phyloP scores from a whole-genome alignment of 92 coral and sea anemone species.

The Virgularia gustaviana region DNA sequence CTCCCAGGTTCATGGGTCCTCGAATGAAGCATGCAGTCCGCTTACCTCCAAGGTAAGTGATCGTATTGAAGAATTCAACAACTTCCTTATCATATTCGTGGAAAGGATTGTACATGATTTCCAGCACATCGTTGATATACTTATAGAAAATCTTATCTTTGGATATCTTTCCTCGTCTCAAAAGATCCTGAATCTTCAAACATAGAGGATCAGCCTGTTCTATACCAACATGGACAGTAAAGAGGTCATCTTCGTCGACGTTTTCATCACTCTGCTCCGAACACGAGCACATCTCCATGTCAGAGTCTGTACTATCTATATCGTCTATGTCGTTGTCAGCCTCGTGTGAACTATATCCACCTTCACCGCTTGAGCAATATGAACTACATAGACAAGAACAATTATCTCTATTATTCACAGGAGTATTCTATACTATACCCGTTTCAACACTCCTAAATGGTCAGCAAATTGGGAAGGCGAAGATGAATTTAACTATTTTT shows the following conservation, averaged over 20 bases:
- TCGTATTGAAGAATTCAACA: constrained; percentile 40
- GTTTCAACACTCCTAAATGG: too few relatives aligned
- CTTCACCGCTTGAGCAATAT: background rate
- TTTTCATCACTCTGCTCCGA: constrained; percentile 21
- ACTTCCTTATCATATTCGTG: constrained; percentile 42
- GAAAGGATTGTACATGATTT: constrained; percentile 48
- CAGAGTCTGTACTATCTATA: background rate
- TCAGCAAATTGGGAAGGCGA: too few relatives aligned
- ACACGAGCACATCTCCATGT: constrained; percentile 9
- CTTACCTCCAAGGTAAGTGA: constrained; percentile 44
- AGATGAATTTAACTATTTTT: too few relatives aligned
- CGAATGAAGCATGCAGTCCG: constrained; percentile 43
- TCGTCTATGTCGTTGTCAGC: background rate
- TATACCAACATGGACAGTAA: constrained; percentile 49
- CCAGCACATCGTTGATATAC: constrained; percentile 46
- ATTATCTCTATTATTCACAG: too few relatives aligned
- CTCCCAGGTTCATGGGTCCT: constrained; percentile 53
- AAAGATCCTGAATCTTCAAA: constrained; percentile 49
- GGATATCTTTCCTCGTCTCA: constrained; percentile 49
- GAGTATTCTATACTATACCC: too few relatives aligned
- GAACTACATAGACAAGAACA: background rate
- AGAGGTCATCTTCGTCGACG: constrained; percentile 49
- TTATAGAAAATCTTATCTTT: constrained; percentile 55
- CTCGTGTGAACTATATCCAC: too few relatives aligned
- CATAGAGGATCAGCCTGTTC: constrained; percentile 53